A percentile compares a stretch with the other conserved stretches of the same genome.
These are phyloP conservation scores for Drosophila histrio DNA, from an alignment of 2,888 invertebrate species.

Conservation along the genomic window DNA sequence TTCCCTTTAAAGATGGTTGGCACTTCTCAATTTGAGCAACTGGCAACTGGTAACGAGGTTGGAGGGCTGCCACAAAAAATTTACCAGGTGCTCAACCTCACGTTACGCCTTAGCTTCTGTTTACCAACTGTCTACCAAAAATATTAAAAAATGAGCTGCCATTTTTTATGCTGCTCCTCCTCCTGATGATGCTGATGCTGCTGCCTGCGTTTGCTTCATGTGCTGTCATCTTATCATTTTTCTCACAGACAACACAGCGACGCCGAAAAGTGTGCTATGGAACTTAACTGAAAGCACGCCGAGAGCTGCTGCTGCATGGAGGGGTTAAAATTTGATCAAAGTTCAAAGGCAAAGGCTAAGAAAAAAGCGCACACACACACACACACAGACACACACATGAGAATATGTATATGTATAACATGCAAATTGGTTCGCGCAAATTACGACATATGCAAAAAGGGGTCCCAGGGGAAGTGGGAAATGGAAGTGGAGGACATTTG, in stretches of 20 bases:
- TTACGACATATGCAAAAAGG: slow-evolving; percentile 64
- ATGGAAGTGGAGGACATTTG: slow-evolving; percentile 16
- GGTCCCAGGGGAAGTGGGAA: slow-evolving; percentile 14
- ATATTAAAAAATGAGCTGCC: slow-evolving; percentile 74
- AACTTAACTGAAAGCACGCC: slow-evolving; percentile 31
- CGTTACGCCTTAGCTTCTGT: slow-evolving; percentile 53
- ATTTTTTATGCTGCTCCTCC: slow-evolving; percentile 44
- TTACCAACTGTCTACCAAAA: slow-evolving; percentile 72
- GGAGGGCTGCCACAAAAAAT: slow-evolving; percentile 39
- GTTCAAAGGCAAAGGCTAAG: slow-evolving; percentile 70
- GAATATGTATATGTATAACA: slow-evolving; percentile 18
- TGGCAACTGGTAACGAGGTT: slow-evolving; percentile 7
- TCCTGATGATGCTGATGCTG: slow-evolving; percentile 6
- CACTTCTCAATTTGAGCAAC: slow-evolving; percentile 51
- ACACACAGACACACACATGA: background rate
- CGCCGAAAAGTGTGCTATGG: slow-evolving; percentile 34
- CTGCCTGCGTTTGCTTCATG: slow-evolving; percentile 54
- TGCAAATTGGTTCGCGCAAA: slow-evolving; percentile 72
- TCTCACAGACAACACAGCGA: slow-evolving; percentile 59
- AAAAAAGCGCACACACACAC: slow-evolving; percentile 16
- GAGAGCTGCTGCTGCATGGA: slow-evolving; percentile 26
- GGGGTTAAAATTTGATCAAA: slow-evolving; percentile 76
- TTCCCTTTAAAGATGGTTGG: slow-evolving; percentile 15
- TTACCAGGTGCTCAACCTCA: slow-evolving; percentile 58
- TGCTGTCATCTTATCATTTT: slow-evolving; percentile 79